A percentile compares a stretch with the other conserved stretches of the same genome.
These are phyloP conservation scores for Anguilla marmorata DNA, from an alignment of 2,797 vertebrate species.

Conservation along the genomic window DNA sequence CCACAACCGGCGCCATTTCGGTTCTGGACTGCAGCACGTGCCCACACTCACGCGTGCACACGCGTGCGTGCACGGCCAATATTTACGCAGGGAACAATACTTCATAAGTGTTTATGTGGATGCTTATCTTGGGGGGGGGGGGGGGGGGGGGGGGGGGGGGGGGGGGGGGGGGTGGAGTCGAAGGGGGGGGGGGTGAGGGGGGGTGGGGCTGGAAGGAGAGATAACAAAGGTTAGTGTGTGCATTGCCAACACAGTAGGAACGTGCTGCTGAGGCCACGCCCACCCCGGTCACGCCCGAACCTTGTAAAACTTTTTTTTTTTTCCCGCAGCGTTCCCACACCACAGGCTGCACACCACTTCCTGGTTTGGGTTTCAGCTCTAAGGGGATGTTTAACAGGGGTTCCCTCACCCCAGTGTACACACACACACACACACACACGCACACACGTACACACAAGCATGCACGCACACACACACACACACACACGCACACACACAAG, in stretches of 20 bases:
- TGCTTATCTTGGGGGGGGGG: not conserved
- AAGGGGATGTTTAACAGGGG: constrained; percentile 35
- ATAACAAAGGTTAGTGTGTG: constrained; percentile 49
- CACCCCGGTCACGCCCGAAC: constrained; percentile 32
- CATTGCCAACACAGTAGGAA: constrained; percentile 15
- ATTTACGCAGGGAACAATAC: not conserved
- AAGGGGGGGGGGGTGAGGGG: constrained; percentile 35
- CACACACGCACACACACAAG: not conserved
- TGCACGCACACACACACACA: not conserved
- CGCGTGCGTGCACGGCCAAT: not conserved
- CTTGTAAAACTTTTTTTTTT: not conserved
- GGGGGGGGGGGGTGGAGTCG: constrained; percentile 35
- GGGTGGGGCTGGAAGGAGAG: not conserved
- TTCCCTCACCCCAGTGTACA: constrained; percentile 27
- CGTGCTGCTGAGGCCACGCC: constrained; percentile 40
- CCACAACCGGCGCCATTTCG: not conserved
- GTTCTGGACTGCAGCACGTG: not conserved
- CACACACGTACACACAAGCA: constrained; percentile 42
- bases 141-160: constrained; percentile 38
- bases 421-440: constrained; percentile 52
- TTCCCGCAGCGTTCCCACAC: constrained; percentile 7
- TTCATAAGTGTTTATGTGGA: not conserved
- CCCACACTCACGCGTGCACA: not conserved
- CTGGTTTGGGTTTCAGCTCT: constrained; percentile 65
- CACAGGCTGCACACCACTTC: constrained; percentile 61